Conservation (phyloP, 2,797 vertebrate genomes). For the Coregonus suidteri region DNA sequence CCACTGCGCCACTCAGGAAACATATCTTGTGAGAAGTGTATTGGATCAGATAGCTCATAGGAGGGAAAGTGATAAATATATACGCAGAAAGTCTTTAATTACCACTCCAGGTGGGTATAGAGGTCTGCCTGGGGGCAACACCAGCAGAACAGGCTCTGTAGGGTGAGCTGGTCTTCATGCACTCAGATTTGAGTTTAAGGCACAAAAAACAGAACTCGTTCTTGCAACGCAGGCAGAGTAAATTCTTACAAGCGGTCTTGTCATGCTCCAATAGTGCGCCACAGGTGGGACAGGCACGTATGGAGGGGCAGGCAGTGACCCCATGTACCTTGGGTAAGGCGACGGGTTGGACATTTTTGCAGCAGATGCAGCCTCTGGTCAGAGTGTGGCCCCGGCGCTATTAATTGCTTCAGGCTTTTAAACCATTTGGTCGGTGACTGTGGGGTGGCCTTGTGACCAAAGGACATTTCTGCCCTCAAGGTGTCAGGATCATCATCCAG, state of each 20-base stretch:
- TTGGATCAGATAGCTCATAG: too few species aligned
- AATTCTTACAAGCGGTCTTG: slow-evolving; percentile 72
- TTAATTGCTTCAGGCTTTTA: too few species aligned
- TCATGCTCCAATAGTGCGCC: slow-evolving; percentile 73
- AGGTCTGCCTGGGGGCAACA: slow-evolving; percentile 71
- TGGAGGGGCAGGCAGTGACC: slow-evolving; percentile 58
- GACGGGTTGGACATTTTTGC: too few species aligned
- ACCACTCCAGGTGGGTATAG: slow-evolving; percentile 58
- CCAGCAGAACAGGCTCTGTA: slow-evolving; percentile 62
- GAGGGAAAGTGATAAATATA: too few species aligned
- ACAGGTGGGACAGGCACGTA: slow-evolving; percentile 77
- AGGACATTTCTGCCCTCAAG: slow-evolving; percentile 42
- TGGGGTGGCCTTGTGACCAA: slow-evolving; percentile 59
- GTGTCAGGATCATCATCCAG: slow-evolving; percentile 57
- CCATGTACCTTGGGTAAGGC: too few species aligned
- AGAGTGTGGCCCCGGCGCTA: too few species aligned
- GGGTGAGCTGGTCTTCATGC: slow-evolving; percentile 50
- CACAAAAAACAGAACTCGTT: slow-evolving; percentile 80
- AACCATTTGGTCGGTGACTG: slow-evolving; percentile 14
- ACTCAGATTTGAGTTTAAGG: slow-evolving; percentile 65
- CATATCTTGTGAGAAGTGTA: too few species aligned
- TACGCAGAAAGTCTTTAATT: background rate
- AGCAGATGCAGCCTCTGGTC: too few species aligned
- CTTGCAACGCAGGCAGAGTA: slow-evolving; percentile 54
- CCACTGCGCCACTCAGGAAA: too few species aligned